A percentile compares a stretch with the other conserved stretches of the same genome.
Evolutionary conservation across 2,797 vertebrate genomes (phyloP).

Genomic region (Botia almorhae): DNA sequence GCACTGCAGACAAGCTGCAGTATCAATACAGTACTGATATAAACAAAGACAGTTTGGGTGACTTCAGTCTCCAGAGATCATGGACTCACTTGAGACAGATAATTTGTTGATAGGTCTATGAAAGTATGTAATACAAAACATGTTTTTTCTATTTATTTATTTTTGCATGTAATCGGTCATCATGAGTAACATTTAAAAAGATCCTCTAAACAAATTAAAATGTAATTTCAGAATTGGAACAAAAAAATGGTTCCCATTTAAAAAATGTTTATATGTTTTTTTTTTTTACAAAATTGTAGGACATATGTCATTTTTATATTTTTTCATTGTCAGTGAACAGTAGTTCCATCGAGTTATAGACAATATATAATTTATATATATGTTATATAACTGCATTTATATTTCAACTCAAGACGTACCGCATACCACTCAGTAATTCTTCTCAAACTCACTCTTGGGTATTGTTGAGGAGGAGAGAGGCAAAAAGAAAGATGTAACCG

Average conservation of each 20-base stretch:
- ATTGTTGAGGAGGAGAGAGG: constrained; percentile 60
- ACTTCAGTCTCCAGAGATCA: constrained; percentile 36
- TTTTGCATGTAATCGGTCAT: no score
- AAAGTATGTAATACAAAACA: not conserved
- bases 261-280: no score
- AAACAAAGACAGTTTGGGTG: constrained; percentile 33
- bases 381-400: not conserved
- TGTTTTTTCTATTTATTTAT: no score
- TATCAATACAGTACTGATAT: constrained; percentile 50
- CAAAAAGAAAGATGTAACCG: constrained; percentile 58
- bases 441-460: constrained; percentile 28
- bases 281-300: no score
- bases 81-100: constrained; percentile 2
- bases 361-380: not conserved
- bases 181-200: not conserved
- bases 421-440: not conserved
- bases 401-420: not conserved
- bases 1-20: constrained; percentile 57
- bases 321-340: no score
- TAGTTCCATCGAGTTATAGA: no score
- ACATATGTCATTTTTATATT: no score
- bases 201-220: no score
- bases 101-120: not conserved
- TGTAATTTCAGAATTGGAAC: no score
- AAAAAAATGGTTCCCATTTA: no score